These are phyloP conservation scores for Leptopilina myrica DNA, from an alignment of 2,888 invertebrate genomes.

Conservation along the genomic window DNA sequence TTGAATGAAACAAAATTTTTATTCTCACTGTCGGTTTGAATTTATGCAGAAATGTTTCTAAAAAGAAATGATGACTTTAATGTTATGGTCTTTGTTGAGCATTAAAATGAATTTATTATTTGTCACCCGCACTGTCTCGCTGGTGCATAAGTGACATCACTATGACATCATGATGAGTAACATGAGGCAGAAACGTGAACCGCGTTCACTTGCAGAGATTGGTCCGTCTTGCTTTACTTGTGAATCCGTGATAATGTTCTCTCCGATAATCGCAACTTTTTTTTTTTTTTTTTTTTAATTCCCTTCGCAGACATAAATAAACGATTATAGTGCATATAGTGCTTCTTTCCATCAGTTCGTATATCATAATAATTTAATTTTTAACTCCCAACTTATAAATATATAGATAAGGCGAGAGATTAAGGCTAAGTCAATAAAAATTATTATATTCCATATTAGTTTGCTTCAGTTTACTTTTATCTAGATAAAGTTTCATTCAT, in stretches of 20 bases:
- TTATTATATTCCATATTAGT: constrained; percentile 6
- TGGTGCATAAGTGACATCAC: constrained; percentile 49
- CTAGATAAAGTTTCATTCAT: neutral
- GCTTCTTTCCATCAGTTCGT: constrained; percentile 1
- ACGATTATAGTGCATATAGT: constrained; percentile 37
- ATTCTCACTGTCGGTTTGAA: too few relatives aligned
- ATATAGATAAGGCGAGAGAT: constrained; percentile 9
- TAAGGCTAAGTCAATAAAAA: neutral
- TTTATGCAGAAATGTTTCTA: too few relatives aligned
- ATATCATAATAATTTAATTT: constrained; percentile 27
- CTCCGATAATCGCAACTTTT: constrained; percentile 39
- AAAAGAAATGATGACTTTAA: neutral
- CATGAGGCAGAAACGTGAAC: constrained; percentile 50
- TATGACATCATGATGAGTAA: constrained; percentile 53
- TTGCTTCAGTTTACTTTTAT: neutral
- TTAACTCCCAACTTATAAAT: neutral
- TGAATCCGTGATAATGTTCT: constrained; percentile 49
- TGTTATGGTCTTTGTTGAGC: constrained; percentile 7
- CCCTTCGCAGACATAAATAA: constrained; percentile 47
- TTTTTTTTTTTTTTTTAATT: constrained; percentile 18
- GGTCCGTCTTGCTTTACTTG: neutral
- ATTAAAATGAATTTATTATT: constrained; percentile 13
- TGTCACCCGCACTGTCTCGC: constrained; percentile 2
- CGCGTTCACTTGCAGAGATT: constrained; percentile 47
- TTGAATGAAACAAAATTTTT: too few relatives aligned